A percentile compares a stretch with the other conserved stretches of the same genome.
phyloP scores from a whole-genome alignment of 2,888 invertebrate species.

The Eulithis prunata region DNA sequence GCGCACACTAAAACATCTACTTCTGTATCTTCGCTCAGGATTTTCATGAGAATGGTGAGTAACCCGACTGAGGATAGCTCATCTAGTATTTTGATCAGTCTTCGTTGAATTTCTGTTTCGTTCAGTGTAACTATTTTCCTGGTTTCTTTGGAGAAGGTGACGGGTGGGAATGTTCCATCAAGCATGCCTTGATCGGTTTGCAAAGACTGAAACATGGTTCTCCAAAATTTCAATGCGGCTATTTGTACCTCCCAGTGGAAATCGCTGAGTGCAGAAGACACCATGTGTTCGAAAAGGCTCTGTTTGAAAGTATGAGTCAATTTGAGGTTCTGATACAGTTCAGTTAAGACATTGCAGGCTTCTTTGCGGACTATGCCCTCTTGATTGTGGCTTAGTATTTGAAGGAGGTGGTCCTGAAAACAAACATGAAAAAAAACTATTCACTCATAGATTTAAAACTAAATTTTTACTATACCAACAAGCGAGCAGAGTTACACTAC shows the following conservation, averaged over 20 bases:
- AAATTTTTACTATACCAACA: too few species aligned
- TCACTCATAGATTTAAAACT: too few species aligned
- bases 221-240: conserved; percentile 89
- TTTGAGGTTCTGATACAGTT: conserved; percentile 87
- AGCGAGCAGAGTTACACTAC: too few species aligned
- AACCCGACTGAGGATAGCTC: conserved; percentile 88
- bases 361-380: conserved; percentile 92
- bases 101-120: conserved; percentile 86
- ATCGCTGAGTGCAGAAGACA: conserved; percentile 87
- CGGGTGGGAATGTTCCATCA: conserved; percentile 90
- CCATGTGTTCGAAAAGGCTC: conserved; percentile 86
- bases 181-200: conserved; percentile 92
- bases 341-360: conserved; percentile 86
- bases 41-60: conserved; percentile 87
- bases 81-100: conserved; percentile 87
- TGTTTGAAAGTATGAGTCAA: conserved; percentile 81
- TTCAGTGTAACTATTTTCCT: conserved; percentile 91
- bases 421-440: conserved; percentile 42
- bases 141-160: conserved; percentile 91
- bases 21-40: conserved; percentile 88
- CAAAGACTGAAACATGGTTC: conserved; percentile 85
- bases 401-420: conserved; percentile 81
- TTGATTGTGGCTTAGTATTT: conserved; percentile 86
- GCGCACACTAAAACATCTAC: conserved; percentile 88
- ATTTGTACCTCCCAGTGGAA: conserved; percentile 93